Conservation (phyloP, 1,140 invertebrate species). For the Augochlora pura region DNA sequence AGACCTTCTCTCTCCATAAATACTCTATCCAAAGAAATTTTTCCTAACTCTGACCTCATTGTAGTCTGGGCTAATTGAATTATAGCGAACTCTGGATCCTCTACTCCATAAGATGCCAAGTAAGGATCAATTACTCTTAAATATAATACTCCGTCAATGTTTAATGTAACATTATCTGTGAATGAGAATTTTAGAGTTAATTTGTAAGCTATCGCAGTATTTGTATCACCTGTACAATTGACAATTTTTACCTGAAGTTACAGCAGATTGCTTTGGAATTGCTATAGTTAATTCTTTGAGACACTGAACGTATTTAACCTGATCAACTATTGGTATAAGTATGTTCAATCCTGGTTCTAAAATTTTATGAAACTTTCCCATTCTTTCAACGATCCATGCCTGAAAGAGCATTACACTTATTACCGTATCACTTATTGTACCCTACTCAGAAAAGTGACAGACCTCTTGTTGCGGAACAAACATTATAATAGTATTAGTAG, state of each 20-base stretch:
- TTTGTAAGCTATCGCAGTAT: neutral
- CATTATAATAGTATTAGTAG: constrained; percentile 95
- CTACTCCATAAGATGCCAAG: constrained; percentile 97
- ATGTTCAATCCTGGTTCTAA: constrained; percentile 97
- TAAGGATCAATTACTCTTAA: constrained; percentile 96
- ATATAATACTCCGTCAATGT: constrained; percentile 98
- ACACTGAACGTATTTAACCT: constrained; percentile 98
- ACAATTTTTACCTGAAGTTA: constrained; percentile 87
- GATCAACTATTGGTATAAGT: constrained; percentile 94
- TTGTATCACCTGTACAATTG: neutral
- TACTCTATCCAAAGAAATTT: constrained; percentile 98
- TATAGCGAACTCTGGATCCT: constrained; percentile 99
- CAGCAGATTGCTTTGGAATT: constrained; percentile 98
- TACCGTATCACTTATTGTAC: constrained; percentile 20
- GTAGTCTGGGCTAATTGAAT: constrained; percentile 99
- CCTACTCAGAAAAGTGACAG: constrained; percentile 18
- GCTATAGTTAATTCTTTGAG: constrained; percentile 99
- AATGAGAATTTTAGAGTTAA: constrained; percentile 37
- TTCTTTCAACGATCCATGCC: constrained; percentile 99
- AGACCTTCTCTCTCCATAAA: constrained; percentile 97
- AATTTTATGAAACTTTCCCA: constrained; percentile 97
- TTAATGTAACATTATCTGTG: constrained; percentile 96
- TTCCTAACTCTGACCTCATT: constrained; percentile 99
- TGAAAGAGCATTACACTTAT: constrained; percentile 71
- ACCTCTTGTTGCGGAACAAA: constrained; percentile 99